Percentiles rank a stretch among this genome's conserved stretches.
These are phyloP conservation scores for Jacana jacana DNA, from an alignment of 2,113 vertebrate species.

Conservation along the genomic window DNA sequence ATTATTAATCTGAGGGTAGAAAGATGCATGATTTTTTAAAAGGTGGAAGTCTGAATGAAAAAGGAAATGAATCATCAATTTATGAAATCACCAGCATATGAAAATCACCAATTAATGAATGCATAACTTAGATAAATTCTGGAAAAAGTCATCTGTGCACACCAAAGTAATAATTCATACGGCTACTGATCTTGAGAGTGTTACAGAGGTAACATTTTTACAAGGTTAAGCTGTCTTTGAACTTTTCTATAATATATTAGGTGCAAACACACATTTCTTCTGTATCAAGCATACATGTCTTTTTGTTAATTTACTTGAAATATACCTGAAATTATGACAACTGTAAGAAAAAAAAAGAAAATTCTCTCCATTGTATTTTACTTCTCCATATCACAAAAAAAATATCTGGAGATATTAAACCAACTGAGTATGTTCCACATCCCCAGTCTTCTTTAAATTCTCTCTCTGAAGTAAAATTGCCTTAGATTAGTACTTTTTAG, in stretches of 20 bases:
- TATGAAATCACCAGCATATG: background rate
- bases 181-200: constrained; percentile 31
- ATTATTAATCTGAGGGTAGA: background rate
- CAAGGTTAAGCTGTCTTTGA: constrained; percentile 60
- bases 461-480: background rate
- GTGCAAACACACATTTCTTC: constrained; percentile 14
- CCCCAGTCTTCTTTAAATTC: background rate
- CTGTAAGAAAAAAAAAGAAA: background rate
- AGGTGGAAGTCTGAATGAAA: background rate
- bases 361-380: background rate
- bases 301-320: background rate
- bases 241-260: constrained; percentile 41
- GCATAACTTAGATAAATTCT: constrained; percentile 13
- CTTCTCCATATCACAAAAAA: background rate
- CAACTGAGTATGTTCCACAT: background rate
- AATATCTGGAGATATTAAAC: background rate
- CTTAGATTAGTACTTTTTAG: background rate
- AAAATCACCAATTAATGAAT: constrained; percentile 39
- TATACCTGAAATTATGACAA: background rate
- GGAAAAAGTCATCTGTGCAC: constrained; percentile 8
- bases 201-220: constrained; percentile 56
- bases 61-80: background rate
- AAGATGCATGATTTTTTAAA: background rate
- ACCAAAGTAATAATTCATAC: constrained; percentile 34
- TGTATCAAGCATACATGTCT: background rate